These are phyloP conservation scores for Sinocyclocheilus maitianheensis DNA, from an alignment of 2,113 vertebrate species.

Conservation along the genomic window DNA sequence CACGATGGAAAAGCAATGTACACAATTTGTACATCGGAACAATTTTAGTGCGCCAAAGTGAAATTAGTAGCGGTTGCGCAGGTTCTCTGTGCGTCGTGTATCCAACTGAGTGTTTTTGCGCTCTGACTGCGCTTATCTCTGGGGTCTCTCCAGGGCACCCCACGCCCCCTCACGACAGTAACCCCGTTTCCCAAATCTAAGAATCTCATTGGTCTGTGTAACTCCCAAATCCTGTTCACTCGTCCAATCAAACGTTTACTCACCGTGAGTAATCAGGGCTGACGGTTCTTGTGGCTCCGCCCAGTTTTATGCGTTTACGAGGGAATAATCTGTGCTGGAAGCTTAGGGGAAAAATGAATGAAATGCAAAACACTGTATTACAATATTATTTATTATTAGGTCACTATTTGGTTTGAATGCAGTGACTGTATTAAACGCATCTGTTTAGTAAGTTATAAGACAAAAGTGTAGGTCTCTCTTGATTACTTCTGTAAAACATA, in stretches of 20 bases:
- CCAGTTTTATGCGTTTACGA: conserved; percentile 25
- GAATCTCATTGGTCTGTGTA: conserved; percentile 69
- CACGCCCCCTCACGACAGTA: conserved; percentile 70
- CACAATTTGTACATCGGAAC: neutral
- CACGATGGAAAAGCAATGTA: neutral
- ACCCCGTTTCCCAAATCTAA: conserved; percentile 55
- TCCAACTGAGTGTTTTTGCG: conserved; percentile 33
- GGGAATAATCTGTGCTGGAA: neutral
- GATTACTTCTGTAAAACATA: neutral
- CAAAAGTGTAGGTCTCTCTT: neutral
- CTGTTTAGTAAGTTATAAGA: neutral
- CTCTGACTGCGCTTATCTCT: conserved; percentile 54
- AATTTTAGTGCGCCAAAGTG: neutral
- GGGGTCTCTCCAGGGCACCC: conserved; percentile 58
- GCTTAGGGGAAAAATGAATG: neutral
- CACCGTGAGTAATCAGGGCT: conserved; percentile 50
- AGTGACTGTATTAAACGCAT: neutral
- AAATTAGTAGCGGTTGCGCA: neutral
- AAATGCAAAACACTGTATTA: neutral
- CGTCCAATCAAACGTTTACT: conserved; percentile 53
- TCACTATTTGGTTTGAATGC: neutral
- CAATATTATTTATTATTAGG: neutral
- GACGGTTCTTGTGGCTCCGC: conserved; percentile 17
- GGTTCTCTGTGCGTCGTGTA: conserved; percentile 25
- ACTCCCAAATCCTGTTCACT: conserved; percentile 66